Evolutionary conservation across 2,113 vertebrate species (phyloP).

Genomic region (Centropus bengalensis): DNA sequence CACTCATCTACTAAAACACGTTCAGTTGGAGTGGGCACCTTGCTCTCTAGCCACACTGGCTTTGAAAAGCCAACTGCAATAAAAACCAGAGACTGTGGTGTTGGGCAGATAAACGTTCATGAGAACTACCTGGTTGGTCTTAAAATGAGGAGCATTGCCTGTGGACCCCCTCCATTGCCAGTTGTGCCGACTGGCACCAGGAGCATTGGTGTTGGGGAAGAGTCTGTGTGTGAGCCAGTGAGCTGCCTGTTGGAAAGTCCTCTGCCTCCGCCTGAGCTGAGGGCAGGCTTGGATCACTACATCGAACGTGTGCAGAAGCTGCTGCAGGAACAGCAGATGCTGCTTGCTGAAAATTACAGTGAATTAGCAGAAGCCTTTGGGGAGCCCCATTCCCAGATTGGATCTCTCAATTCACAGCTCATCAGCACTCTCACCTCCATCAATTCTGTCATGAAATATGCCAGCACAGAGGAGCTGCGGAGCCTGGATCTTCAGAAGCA

Average conservation of each 20-base stretch:
- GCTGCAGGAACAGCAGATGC: slow-evolving; percentile 91
- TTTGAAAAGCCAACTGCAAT: slow-evolving; percentile 70
- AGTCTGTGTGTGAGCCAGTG: slow-evolving; percentile 68
- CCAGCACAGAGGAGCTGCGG: slow-evolving; percentile 82
- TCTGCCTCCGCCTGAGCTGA: slow-evolving; percentile 58
- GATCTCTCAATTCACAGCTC: slow-evolving; percentile 92
- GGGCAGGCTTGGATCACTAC: slow-evolving; percentile 88
- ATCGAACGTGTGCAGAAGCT: slow-evolving; percentile 93
- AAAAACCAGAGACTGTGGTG: slow-evolving; percentile 90
- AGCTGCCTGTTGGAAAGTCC: neutral
- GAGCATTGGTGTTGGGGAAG: slow-evolving; percentile 88
- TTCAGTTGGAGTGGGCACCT: slow-evolving; percentile 88
- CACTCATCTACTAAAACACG: slow-evolving; percentile 75
- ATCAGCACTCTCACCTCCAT: slow-evolving; percentile 93
- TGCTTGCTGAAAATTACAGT: slow-evolving; percentile 94
- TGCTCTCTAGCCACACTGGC: slow-evolving; percentile 66
- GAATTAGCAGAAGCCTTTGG: slow-evolving; percentile 95
- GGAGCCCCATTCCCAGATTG: slow-evolving; percentile 91
- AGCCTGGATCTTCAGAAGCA: slow-evolving; percentile 75
- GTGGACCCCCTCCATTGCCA: slow-evolving; percentile 81
- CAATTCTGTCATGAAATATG: slow-evolving; percentile 90
- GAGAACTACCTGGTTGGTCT: slow-evolving; percentile 94
- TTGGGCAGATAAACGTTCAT: slow-evolving; percentile 84
- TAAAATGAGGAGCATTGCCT: slow-evolving; percentile 92
- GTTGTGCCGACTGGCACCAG: slow-evolving; percentile 70